Conservation (phyloP, 2,888 invertebrate genomes). For the Scrobipalpa costella region DNA sequence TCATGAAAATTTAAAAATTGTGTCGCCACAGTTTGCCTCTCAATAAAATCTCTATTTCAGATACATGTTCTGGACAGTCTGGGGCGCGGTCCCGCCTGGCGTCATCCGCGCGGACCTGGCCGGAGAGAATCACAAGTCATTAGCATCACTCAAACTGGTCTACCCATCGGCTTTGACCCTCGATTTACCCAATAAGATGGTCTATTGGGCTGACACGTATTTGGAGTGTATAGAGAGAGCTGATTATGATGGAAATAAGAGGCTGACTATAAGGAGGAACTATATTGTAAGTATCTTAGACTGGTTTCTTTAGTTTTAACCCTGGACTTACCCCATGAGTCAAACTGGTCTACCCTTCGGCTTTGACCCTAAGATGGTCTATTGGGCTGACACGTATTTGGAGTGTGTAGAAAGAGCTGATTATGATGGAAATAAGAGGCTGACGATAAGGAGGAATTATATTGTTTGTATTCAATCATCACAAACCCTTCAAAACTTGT, state of each 20-base stretch:
- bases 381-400: slow-evolving; percentile 91
- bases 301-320: neutral
- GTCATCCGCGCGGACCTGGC: slow-evolving; percentile 84
- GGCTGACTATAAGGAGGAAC: slow-evolving; percentile 81
- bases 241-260: slow-evolving; percentile 86
- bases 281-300: slow-evolving; percentile 61
- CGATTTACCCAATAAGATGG: slow-evolving; percentile 85
- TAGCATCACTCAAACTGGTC: slow-evolving; percentile 86
- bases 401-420: slow-evolving; percentile 89
- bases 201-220: slow-evolving; percentile 92
- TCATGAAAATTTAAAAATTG: no score
- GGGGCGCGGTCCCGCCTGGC: slow-evolving; percentile 84
- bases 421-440: slow-evolving; percentile 86
- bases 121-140: slow-evolving; percentile 81
- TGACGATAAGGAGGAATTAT: slow-evolving; percentile 80
- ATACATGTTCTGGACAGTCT: slow-evolving; percentile 88
- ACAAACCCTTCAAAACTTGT: no score
- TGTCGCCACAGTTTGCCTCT: no score
- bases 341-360: slow-evolving; percentile 79
- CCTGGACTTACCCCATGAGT: neutral
- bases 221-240: slow-evolving; percentile 89
- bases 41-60: no score
- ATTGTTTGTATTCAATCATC: slow-evolving; percentile 65
- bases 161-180: slow-evolving; percentile 88
- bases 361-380: slow-evolving; percentile 86